These are phyloP conservation scores for Aspidiotus destructor DNA, from an alignment of 2,888 invertebrate species.

Conservation along the genomic window DNA sequence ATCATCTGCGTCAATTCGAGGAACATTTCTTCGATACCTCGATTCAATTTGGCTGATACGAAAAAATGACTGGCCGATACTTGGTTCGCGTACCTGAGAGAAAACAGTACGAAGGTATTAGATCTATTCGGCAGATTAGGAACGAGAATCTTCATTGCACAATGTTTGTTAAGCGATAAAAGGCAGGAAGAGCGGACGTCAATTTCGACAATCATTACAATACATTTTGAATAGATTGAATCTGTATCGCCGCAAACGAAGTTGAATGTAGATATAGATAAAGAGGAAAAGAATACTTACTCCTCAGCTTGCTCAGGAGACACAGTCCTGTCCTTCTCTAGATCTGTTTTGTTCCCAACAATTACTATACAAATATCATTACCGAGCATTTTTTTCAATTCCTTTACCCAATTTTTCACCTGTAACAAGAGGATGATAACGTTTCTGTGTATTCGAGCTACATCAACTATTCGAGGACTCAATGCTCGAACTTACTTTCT, in stretches of 20 bases:
- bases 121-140: background rate
- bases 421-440: slow-evolving; percentile 41
- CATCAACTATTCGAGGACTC: background rate
- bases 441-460: background rate
- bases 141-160: no score
- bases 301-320: slow-evolving; percentile 73
- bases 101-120: background rate
- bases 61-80: slow-evolving; percentile 88
- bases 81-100: slow-evolving; percentile 70
- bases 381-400: slow-evolving; percentile 90
- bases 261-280: no score
- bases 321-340: slow-evolving; percentile 83
- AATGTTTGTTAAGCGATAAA: background rate
- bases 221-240: background rate
- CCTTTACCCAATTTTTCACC: slow-evolving; percentile 98
- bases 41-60: slow-evolving; percentile 86
- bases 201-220: background rate
- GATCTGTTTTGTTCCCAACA: slow-evolving; percentile 93
- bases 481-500: slow-evolving; percentile 54
- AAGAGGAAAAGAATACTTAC: slow-evolving; percentile 46
- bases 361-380: slow-evolving; percentile 83
- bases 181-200: background rate
- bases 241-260: background rate
- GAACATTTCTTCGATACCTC: slow-evolving; percentile 86
- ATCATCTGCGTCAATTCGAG: slow-evolving; percentile 69